Evolutionary conservation across 2,113 vertebrate species (phyloP), one percentile per base, ranked within the genome.

Genomic region (Naja naja): DNA sequence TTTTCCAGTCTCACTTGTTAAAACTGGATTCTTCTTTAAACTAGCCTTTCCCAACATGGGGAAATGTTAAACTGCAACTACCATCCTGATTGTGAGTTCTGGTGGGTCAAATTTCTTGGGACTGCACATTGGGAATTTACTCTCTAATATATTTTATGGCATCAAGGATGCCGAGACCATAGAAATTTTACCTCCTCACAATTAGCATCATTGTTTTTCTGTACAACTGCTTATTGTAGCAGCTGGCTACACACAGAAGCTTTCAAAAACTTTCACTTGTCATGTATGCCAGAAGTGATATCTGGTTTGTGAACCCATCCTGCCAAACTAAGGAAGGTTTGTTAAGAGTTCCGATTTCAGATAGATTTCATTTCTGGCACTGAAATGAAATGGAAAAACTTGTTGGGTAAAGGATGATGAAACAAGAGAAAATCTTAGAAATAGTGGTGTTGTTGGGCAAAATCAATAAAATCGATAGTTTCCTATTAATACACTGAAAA

Each of bases 141-240:
- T 91, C 88, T 92, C 86, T 96, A 60, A 25, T 91, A 81, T 81
- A 64, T 95, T 93, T 85, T 55, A 90, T 89, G 89, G 89, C 92
- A 94, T 94, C 88, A 53, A 92, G 25, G 88, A 81, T 93, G 22
- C 5, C 43, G 55, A 94, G 93, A 74, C 27, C 92, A 56, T 2
- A 92, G 87, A 90, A 91, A 22, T 43, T 92, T n/a, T 88, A 89
- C 6, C 12, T 93, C 60, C 89, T 94, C 90, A 58, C 74, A 91
- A 87, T 30, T 87, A 64, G 2, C 2, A 60, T 93, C 87, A 45
- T 95, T 45, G 92, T 27, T 12, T 92, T 18, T 91, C 43, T 43
- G 0, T 43, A 43, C 85, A 12, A 27, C 30, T 60, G 43, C 10
- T 88, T 88, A 1, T 92, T 64, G 45, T 52, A 69, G 10, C 45